Percentiles rank a stretch among this genome's conserved stretches.
These are phyloP conservation scores for Nyleta sp. DNA, from an alignment of 2,888 invertebrate species.

Conservation along the genomic window DNA sequence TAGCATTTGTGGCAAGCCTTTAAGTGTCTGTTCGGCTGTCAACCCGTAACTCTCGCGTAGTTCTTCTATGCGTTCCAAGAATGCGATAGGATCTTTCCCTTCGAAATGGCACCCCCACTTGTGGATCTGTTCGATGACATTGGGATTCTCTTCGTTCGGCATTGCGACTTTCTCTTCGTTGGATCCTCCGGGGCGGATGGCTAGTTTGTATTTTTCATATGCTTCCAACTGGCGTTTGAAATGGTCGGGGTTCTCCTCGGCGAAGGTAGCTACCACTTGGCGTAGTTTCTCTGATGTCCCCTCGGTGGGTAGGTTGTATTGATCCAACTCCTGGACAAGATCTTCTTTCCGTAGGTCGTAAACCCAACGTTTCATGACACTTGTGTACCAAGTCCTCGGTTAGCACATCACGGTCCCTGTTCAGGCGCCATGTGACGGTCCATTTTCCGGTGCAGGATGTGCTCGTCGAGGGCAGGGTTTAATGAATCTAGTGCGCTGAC, in stretches of 20 bases:
- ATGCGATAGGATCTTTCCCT: constrained; percentile 6
- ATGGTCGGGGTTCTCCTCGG: not conserved
- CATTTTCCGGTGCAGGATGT: not conserved
- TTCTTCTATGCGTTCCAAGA: constrained; percentile 18
- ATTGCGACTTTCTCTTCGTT: not conserved
- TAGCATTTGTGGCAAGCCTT: constrained; percentile 6
- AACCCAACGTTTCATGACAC: not conserved
- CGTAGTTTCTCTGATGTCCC: not conserved
- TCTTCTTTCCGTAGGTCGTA: not conserved
- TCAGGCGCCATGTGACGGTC: constrained; percentile 7
- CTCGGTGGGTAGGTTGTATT: not conserved
- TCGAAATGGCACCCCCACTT: constrained; percentile 31
- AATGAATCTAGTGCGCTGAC: too few relatives aligned
- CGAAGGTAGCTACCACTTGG: not conserved
- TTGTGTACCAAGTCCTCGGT: not conserved
- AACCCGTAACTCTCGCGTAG: not conserved
- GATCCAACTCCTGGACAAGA: not conserved
- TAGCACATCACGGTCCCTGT: constrained; percentile 13
- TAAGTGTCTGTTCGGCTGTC: not conserved
- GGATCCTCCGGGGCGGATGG: not conserved
- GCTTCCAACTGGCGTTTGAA: not conserved
- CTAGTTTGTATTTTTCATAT: not conserved
- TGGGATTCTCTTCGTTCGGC: not conserved
- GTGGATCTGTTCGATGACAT: constrained; percentile 8
- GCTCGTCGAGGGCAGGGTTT: not conserved